Evolutionary conservation across 2,888 invertebrate genomes (phyloP).

Genomic region (Eupithecia abbreviata): DNA sequence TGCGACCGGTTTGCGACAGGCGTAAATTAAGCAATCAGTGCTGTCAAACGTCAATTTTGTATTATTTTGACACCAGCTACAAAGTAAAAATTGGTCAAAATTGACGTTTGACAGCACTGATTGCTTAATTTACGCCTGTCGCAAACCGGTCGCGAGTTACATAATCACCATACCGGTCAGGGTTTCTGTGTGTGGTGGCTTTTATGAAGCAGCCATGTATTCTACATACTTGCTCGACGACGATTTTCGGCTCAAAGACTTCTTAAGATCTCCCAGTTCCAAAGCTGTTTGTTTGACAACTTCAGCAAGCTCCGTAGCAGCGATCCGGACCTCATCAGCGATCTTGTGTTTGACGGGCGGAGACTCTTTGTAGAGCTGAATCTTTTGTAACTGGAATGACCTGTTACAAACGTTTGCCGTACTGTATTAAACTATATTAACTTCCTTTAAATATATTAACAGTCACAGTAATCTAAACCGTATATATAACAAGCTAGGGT

Average conservation of each 20-base stretch:
- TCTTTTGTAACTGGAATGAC: slow-evolving; percentile 30
- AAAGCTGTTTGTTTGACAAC: slow-evolving; percentile 52
- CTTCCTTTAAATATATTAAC: too few species aligned
- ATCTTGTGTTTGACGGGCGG: slow-evolving; percentile 25
- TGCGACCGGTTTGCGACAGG: too few species aligned
- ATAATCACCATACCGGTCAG: too few species aligned
- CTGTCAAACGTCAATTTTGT: too few species aligned
- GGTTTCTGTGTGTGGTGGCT: too few species aligned
- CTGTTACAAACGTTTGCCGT: slow-evolving; percentile 12
- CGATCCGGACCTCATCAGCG: slow-evolving; percentile 50
- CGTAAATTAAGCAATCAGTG: too few species aligned
- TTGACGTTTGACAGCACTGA: too few species aligned
- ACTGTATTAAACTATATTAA: neutral
- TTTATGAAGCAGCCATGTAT: neutral
- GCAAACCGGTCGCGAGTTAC: too few species aligned
- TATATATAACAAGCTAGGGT: neutral
- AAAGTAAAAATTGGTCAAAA: too few species aligned
- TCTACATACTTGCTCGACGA: slow-evolving; percentile 50
- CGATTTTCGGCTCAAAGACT: slow-evolving; percentile 44
- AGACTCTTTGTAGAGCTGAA: slow-evolving; percentile 26
- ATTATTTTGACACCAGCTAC: too few species aligned
- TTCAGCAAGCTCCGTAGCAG: slow-evolving; percentile 60
- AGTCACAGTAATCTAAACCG: neutral
- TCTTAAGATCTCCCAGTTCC: slow-evolving; percentile 62
- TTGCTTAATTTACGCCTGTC: too few species aligned